Percentiles rank a stretch among this genome's conserved stretches.
Conservation (phyloP, 1,140 invertebrate species). For the Mamestra configurata region DNA sequence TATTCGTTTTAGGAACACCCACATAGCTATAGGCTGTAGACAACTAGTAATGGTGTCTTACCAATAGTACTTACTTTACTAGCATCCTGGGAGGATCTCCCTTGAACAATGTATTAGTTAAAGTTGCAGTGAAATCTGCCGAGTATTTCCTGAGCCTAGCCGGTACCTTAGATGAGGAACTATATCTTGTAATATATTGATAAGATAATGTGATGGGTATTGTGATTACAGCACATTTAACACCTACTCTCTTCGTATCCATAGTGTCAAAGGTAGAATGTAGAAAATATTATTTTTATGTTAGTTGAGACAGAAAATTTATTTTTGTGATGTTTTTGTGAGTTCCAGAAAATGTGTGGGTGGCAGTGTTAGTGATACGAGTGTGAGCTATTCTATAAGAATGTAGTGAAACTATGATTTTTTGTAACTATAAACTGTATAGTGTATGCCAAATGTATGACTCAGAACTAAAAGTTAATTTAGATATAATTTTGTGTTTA, state of each 20-base stretch:
- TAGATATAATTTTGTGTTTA: no score
- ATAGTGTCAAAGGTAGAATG: neutral
- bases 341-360: neutral
- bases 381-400: neutral
- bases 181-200: neutral
- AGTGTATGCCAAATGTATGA: neutral
- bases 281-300: neutral
- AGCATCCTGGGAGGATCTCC: neutral
- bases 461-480: neutral
- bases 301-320: neutral
- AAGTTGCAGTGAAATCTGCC: neutral
- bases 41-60: neutral
- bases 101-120: neutral
- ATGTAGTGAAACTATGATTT: neutral
- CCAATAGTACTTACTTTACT: neutral
- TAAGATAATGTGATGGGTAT: neutral
- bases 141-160: no score
- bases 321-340: neutral
- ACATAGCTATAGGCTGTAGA: neutral
- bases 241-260: neutral
- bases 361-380: neutral
- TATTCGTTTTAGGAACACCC: neutral
- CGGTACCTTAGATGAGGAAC: no score
- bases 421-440: neutral
- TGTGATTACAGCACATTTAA: neutral